A percentile compares a stretch with the other conserved stretches of the same genome.
These are phyloP conservation scores for Scomber japonicus DNA, from an alignment of 2,113 vertebrate genomes.

Conservation along the genomic window DNA sequence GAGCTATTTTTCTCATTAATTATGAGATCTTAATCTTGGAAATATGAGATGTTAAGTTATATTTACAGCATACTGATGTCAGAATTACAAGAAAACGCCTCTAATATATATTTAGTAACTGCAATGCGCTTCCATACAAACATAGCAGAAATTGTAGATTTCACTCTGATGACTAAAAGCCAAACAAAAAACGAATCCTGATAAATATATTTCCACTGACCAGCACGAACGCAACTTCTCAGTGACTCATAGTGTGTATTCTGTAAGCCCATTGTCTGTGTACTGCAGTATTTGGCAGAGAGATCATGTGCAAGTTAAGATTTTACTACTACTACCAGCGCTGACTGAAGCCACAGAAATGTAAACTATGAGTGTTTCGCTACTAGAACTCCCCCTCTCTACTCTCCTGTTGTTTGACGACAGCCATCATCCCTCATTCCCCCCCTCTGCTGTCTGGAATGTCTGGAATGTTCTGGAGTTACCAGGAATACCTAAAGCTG, in stretches of 20 bases:
- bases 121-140: not conserved
- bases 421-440: conserved; percentile 29
- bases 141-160: not conserved
- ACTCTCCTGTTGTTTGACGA: conserved; percentile 65
- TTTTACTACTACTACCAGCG: conserved; percentile 48
- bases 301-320: conserved; percentile 1
- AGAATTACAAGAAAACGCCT: not conserved
- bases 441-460: conserved; percentile 65
- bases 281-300: not conserved
- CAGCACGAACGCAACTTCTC: not conserved
- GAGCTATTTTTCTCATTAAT: not conserved
- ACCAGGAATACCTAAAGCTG: conserved; percentile 65
- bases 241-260: not conserved
- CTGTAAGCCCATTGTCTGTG: not conserved
- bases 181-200: not conserved
- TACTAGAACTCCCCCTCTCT: conserved; percentile 9
- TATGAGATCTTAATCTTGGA: not conserved
- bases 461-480: conserved; percentile 82
- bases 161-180: not conserved
- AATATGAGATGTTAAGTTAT: conserved; percentile 1
- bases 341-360: conserved; percentile 78
- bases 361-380: conserved; percentile 70
- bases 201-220: not conserved
- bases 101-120: no score
- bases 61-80: not conserved